Conservation (phyloP, 2,888 invertebrate species). For the Colostygia pectinataria region DNA sequence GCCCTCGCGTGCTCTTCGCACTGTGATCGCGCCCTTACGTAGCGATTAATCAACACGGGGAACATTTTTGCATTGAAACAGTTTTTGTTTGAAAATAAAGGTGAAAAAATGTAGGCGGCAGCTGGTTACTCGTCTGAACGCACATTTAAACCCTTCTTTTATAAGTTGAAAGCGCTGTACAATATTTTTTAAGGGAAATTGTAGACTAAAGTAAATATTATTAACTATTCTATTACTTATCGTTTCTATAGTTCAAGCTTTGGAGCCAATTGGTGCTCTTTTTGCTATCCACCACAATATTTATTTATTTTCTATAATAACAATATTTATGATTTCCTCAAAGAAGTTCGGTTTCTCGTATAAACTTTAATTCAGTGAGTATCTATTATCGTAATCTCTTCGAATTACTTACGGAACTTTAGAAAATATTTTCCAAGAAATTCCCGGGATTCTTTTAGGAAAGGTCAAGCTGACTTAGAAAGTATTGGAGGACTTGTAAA, state of each 20-base stretch:
- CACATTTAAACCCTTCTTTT: not conserved
- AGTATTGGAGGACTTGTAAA: conserved; percentile 28
- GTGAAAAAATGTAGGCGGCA: no score
- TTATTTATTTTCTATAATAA: no score
- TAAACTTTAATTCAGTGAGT: conserved; percentile 24
- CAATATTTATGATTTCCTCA: conserved; percentile 13
- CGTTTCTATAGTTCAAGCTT: no score
- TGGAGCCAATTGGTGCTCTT: no score
- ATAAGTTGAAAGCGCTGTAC: not conserved
- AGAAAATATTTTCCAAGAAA: conserved; percentile 26
- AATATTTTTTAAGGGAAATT: not conserved
- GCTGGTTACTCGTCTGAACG: not conserved
- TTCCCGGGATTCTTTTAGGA: conserved; percentile 23
- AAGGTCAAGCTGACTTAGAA: conserved; percentile 27
- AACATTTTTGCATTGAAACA: conserved; percentile 10
- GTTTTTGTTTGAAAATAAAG: not conserved
- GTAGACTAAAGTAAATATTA: no score
- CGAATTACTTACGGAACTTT: conserved; percentile 30
- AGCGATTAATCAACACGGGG: conserved; percentile 21
- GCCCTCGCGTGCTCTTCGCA: conserved; percentile 27
- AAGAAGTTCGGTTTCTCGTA: conserved; percentile 20
- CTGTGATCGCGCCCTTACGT: conserved; percentile 24
- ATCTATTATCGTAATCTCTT: conserved; percentile 33
- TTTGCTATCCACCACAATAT: no score
- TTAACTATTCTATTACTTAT: no score